A percentile compares a stretch with the other conserved stretches of the same genome.
Conservation (phyloP, 2,888 invertebrate species). For the Cosmia pyralina region DNA sequence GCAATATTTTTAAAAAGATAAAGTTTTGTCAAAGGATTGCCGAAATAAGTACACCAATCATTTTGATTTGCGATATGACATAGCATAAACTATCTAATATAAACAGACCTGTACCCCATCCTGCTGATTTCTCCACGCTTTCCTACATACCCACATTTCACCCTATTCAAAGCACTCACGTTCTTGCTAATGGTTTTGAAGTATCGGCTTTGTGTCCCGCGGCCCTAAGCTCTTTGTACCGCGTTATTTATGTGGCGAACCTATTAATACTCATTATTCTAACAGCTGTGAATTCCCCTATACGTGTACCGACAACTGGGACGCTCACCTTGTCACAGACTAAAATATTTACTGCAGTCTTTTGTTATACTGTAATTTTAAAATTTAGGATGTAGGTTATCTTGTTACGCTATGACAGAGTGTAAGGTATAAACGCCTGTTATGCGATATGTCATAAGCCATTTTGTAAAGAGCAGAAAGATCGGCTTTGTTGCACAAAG, state of each 20-base stretch:
- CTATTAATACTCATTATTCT: slow-evolving; percentile 80
- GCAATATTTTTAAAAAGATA: background rate
- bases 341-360: slow-evolving; percentile 29
- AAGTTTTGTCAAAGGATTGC: background rate
- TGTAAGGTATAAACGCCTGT: slow-evolving; percentile 63
- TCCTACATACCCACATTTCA: slow-evolving; percentile 43
- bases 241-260: slow-evolving; percentile 79
- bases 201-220: slow-evolving; percentile 78
- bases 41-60: slow-evolving; percentile 25
- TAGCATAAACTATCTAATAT: slow-evolving; percentile 35
- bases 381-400: background rate
- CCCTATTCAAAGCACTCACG: slow-evolving; percentile 59
- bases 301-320: slow-evolving; percentile 57
- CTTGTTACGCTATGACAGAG: slow-evolving; percentile 58
- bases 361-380: slow-evolving; percentile 40
- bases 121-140: slow-evolving; percentile 33
- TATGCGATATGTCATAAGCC: slow-evolving; percentile 67
- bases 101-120: slow-evolving; percentile 24
- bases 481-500: slow-evolving; percentile 75
- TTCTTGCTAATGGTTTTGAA: slow-evolving; percentile 81
- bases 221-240: slow-evolving; percentile 71
- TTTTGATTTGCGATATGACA: slow-evolving; percentile 41
- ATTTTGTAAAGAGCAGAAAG: slow-evolving; percentile 72
- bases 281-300: slow-evolving; percentile 71
- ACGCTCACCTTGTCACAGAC: slow-evolving; percentile 62